Percentiles rank a stretch among this genome's conserved stretches.
These are phyloP conservation scores for Odontomyia ornata DNA, from an alignment of 2,888 invertebrate genomes.

Conservation along the genomic window DNA sequence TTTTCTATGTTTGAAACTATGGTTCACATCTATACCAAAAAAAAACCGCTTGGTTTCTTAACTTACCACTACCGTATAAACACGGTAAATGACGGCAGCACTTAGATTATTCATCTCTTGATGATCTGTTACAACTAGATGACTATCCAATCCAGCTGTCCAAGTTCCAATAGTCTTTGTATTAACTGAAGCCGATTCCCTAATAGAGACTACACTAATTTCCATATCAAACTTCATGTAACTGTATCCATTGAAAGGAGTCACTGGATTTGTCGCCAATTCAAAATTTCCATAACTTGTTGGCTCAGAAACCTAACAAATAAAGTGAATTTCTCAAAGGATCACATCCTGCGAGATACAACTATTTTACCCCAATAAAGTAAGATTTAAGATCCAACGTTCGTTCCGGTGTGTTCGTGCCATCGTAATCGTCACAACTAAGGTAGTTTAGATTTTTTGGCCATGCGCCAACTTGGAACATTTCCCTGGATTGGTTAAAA, in stretches of 20 bases:
- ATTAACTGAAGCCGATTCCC: slow-evolving; percentile 77
- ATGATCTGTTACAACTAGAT: slow-evolving; percentile 72
- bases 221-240: slow-evolving; percentile 80
- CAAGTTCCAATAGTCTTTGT: slow-evolving; percentile 78
- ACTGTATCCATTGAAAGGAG: slow-evolving; percentile 73
- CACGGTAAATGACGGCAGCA: slow-evolving; percentile 84
- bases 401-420: slow-evolving; percentile 78
- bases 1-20: too few relatives aligned
- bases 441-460: slow-evolving; percentile 77
- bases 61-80: slow-evolving; percentile 84
- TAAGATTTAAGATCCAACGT: slow-evolving; percentile 75
- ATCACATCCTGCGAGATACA: background rate
- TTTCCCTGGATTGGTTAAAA: slow-evolving; percentile 66
- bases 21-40: too few relatives aligned
- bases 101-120: slow-evolving; percentile 77
- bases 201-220: slow-evolving; percentile 74
- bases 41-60: too few relatives aligned
- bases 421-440: slow-evolving; percentile 81
- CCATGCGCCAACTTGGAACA: slow-evolving; percentile 78
- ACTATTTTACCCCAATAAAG: slow-evolving; percentile 70
- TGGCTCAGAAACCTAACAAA: slow-evolving; percentile 68
- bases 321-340: slow-evolving; percentile 7
- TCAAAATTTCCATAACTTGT: slow-evolving; percentile 76
- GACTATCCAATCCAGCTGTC: slow-evolving; percentile 78
- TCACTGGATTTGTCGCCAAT: slow-evolving; percentile 69